A percentile compares a stretch with the other conserved stretches of the same genome.
These are phyloP conservation scores for Magallana gigas DNA, from an alignment of 1,140 invertebrate species.

Conservation along the genomic window DNA sequence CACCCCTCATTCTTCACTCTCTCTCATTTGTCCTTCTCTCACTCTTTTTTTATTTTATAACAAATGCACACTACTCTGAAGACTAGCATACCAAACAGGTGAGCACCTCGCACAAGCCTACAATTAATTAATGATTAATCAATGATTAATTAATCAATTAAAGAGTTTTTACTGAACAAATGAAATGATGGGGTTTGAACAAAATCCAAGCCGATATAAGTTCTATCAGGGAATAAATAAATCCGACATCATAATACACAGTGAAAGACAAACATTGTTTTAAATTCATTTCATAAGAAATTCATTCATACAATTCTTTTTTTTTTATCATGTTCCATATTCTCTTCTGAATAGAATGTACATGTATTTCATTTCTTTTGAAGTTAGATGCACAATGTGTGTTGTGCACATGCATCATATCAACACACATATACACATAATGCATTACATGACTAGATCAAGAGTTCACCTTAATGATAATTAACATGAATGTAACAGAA, in stretches of 20 bases:
- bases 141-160: no score
- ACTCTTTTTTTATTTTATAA: not conserved
- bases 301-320: not conserved
- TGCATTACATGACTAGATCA: conserved; percentile 9
- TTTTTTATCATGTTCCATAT: not conserved
- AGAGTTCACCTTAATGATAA: not conserved
- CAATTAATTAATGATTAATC: not conserved
- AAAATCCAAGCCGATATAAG: not conserved
- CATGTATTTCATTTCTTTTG: no score
- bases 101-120: not conserved
- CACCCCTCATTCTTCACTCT: not conserved
- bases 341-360: not conserved
- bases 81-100: not conserved
- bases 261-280: conserved; percentile 6
- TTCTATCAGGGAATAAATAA: conserved; percentile 19
- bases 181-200: conserved; percentile 13
- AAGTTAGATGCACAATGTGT: no score
- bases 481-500: not conserved
- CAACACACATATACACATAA: not conserved
- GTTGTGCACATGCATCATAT: not conserved
- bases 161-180: not conserved
- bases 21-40: not conserved
- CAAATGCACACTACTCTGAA: not conserved
- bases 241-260: conserved; percentile 2
- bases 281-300: not conserved